Base-by-base conservation (phyloP, 92 coral and sea anemone genomes). In the Muricea muricata region DNA sequence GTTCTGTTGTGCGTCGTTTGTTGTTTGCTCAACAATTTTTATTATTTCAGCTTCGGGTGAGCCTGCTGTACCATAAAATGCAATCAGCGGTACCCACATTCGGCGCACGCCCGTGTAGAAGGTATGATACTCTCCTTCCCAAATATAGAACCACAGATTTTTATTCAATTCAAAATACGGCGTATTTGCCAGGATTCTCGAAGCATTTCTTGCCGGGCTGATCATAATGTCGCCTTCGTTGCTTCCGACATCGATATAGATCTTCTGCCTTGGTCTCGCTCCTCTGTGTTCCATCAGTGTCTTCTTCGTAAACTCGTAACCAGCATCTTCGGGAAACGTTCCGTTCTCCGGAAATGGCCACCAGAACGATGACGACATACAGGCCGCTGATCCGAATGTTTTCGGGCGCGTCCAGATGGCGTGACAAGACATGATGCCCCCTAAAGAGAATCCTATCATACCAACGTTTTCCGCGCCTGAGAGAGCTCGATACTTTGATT, bases 291-390 rank as follows among this genome's bases (percentile, higher is more conserved):
- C 39, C n/a, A 35, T 72, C 31, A 87, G 57, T 3, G 90, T 87
- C 21, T 24, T 33, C 15, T 41, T 81, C 7, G 75, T 39, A 69
- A 80, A 87, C 39, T 87, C 90, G 42, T 78, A 69, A 31, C 37
- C 15, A 24, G 73, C 78, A 50, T 87, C 90, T 73, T 87, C 87
- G 70, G 90, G 90, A 57, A 56, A 87, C 30, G 34, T 80, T 12
- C 58, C 73, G 69, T 87, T 81, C 61, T 46, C 72, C 18, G 90
- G 90, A 31, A 87, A 73, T 2, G 90, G 90, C 90, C 90, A 87
- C 90, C 90, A 87, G 47, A 87, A 60, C 81, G 90, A 81, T 30
- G 90, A 87, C 42, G 90, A 87, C 83, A 87, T 73, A 41, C 90
- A 87, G 10, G 90, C 90, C 83, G 90, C 90, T 87, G 90, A 81